Base-by-base conservation (phyloP, 2,113 vertebrate genomes). In the Camelus dromedarius region DNA sequence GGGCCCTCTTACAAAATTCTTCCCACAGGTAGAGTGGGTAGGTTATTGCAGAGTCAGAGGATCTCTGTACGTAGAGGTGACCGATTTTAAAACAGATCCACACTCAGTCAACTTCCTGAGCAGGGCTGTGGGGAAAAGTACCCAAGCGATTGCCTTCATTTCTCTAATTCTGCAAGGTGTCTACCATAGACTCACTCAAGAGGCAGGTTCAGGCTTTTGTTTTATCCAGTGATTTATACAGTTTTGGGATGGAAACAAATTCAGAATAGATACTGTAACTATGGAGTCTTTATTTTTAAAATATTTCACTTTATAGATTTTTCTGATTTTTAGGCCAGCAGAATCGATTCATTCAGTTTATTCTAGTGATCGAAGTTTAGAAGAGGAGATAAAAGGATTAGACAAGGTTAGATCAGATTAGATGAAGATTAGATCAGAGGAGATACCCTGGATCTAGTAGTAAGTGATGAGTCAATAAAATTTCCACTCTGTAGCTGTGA, bases 141-240 rank as follows among this genome's bases (percentile, higher is more conserved):
- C 85, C n/a, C 32, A 20, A 46, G 11, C 56, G 20, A 38, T 12
- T 18, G 38, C 10, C n/a, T 32, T 38, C n/a, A 4, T 48, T 60
- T 15, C 22, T 24, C 20, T 11, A 0, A 3, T 19, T 32, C 30
- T 30, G 13, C 38, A 60, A 62, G 14, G 2, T 13, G 0, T 16
- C 24, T 10, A 1, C 12, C 26, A 5, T 15, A 11, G 38, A 62
- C 1, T 58, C 2, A 2, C 58, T 3, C 20, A 0, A 73, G 48
- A 54, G 76, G 50, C 58, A 80, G 20, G 19, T 24, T 26, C 0
- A 5, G 9, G 77, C 24, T 46, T 50, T 35, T 64, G 10, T 30
- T 88, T 15, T 42, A 3, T 38, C 15, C 5, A 8, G 38, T 48
- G 26, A 19, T 32, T 28, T 75, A 9, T 35, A 42, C 38, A 10